Conservation (phyloP, 2,113 vertebrate species). For the Hippocampus mohnikei region DNA sequence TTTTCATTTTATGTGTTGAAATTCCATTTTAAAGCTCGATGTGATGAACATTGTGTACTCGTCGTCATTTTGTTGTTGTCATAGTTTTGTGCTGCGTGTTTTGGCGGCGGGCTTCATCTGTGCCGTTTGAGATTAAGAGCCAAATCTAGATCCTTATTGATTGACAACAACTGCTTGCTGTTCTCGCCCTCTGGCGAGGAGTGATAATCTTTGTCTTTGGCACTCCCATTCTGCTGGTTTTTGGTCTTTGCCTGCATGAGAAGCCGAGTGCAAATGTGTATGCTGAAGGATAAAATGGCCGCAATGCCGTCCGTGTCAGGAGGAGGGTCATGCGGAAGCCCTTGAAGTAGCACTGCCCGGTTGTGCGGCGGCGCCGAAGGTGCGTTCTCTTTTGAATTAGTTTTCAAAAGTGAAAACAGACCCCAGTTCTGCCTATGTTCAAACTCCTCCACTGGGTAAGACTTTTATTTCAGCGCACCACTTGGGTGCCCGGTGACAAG, state of each 20-base stretch:
- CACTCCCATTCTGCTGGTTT: background rate
- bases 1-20: background rate
- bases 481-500: constrained; percentile 70
- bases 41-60: constrained; percentile 27
- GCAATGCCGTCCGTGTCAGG: too few species aligned
- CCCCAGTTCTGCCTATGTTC: background rate
- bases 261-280: too few species aligned
- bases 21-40: constrained; percentile 35
- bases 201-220: constrained; percentile 49
- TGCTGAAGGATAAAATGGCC: too few species aligned
- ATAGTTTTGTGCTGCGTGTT: constrained; percentile 25
- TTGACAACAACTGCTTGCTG: constrained; percentile 46
- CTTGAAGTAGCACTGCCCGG: too few species aligned
- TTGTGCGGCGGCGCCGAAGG: too few species aligned
- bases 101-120: constrained; percentile 11
- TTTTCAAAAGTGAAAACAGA: background rate
- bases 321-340: too few species aligned
- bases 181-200: constrained; percentile 26
- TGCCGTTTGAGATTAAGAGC: constrained; percentile 39
- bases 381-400: background rate
- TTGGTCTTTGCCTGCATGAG: too few species aligned
- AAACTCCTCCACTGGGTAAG: constrained; percentile 30
- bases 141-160: constrained; percentile 52
- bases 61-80: constrained; percentile 26
- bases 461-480: constrained; percentile 61